Evolutionary conservation across 30 jellyfish, hydroid and myxozoan species (phyloP).

Genomic region (Hydractinia echinata): DNA sequence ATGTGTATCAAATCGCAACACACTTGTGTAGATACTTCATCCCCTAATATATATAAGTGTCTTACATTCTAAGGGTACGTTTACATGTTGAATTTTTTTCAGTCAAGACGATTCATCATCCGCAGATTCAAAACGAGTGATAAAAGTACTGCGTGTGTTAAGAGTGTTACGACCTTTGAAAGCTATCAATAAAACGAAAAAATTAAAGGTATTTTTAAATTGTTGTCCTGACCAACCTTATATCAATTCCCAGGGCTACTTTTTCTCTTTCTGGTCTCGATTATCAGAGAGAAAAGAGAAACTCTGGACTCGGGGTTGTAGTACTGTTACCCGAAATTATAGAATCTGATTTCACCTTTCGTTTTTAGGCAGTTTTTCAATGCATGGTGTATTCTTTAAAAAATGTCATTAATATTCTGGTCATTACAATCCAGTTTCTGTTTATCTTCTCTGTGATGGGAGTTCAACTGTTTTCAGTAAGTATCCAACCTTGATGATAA

Average conservation of each 20-base stretch:
- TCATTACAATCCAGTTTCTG: constrained; percentile 74
- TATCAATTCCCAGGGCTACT: too few relatives aligned
- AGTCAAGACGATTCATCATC: constrained; percentile 18
- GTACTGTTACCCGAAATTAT: not conserved
- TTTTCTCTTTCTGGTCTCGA: not conserved
- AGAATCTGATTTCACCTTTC: not conserved
- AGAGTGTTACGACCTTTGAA: constrained; percentile 91
- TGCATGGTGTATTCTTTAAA: constrained; percentile 93
- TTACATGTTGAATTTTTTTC: not conserved
- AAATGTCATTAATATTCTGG: constrained; percentile 82
- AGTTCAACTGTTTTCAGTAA: constrained; percentile 85
- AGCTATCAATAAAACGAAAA: constrained; percentile 88
- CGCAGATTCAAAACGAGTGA: constrained; percentile 55
- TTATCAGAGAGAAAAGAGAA: not conserved
- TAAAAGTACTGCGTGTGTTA: constrained; percentile 76
- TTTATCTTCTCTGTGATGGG: constrained; percentile 91
- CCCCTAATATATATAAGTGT: too few relatives aligned
- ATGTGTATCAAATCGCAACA: too few relatives aligned
- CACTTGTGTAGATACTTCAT: too few relatives aligned
- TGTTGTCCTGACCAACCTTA: too few relatives aligned
- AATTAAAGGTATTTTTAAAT: constrained; percentile 53
- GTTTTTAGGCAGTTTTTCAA: constrained; percentile 86
- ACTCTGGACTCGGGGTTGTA: not conserved
- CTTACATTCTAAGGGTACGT: too few relatives aligned
- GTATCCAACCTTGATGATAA: not conserved